Base-by-base conservation (phyloP, 2,113 vertebrate genomes). In the Clarias magur region DNA sequence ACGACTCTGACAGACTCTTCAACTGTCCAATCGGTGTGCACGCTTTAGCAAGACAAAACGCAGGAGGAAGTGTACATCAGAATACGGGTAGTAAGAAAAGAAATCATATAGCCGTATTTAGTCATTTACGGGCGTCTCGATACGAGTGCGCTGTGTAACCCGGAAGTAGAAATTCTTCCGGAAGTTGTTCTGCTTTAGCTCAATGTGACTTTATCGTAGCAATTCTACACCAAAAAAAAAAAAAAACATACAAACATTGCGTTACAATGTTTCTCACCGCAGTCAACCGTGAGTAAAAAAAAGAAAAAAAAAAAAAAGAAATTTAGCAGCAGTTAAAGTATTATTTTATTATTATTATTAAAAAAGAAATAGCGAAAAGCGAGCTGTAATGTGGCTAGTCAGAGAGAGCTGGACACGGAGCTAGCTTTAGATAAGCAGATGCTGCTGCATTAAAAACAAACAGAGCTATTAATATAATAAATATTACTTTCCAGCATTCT, bases 191-290 rank as follows among this genome's bases (percentile, higher is more conserved):
- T 7, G 16, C 15, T 11, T 13, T 30, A 13, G 48, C 53, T 93
- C 93, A 94, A 94, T 93, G 95, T 94, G 93, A 94, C 93, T 91
- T 92, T 81, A 57, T 25, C 12, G 23, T 54, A 53, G 19, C 4
- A 16, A 30, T 80, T 63, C 16, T 21, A 34, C 34, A 73, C 17
- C 30, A 70, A 65, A n/a, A 65, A 42, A 65, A n/a, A 65, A 42
- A 0, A 0, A 60, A 1, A 23, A 6, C 42, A 48, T 48, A 48
- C 48, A 48, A 0, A 13, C 19, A 7, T 12, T 48, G 7, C 2
- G 70, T 86, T n/a, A 90, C 67, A 73, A 95, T 96, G 95, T 95
- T 95, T 87, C 93, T 96, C 6, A 96, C 95, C 4, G 63, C 94
- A 5, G 92, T 87, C 0, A 95, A 95, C 42, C 88, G 95, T 95